These are phyloP conservation scores for Mythimna lalbum DNA, from an alignment of 2,888 invertebrate species.

Conservation along the genomic window DNA sequence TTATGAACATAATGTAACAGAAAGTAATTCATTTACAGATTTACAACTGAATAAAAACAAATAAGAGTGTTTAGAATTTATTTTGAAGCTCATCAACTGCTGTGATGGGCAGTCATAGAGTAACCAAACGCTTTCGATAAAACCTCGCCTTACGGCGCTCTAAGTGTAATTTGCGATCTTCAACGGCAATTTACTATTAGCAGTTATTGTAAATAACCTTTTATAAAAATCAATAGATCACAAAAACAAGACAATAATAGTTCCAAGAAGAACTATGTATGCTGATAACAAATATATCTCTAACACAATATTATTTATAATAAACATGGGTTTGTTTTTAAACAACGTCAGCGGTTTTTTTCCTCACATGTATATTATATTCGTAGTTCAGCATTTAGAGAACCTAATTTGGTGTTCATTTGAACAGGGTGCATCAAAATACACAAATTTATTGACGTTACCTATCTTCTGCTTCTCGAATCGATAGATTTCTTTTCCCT, in stretches of 20 bases:
- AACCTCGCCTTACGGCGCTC: slow-evolving; percentile 46
- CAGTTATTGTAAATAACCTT: slow-evolving; percentile 16
- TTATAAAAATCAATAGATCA: slow-evolving; percentile 28
- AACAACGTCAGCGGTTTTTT: slow-evolving; percentile 1
- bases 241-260: slow-evolving; percentile 48
- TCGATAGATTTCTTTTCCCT: no score
- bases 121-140: neutral
- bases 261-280: slow-evolving; percentile 34
- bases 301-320: slow-evolving; percentile 13
- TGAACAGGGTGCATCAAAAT: neutral
- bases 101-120: no score
- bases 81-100: no score
- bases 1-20: no score
- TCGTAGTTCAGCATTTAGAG: neutral
- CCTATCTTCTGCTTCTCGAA: neutral
- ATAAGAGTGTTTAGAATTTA: no score
- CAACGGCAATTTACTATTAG: slow-evolving; percentile 25
- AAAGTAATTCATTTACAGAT: no score
- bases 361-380: neutral
- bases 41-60: no score
- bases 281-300: slow-evolving; percentile 42
- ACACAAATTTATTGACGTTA: neutral
- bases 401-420: neutral
- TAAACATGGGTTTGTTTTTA: slow-evolving; percentile 22
- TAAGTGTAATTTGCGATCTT: slow-evolving; percentile 26